Conservation (phyloP, 2,113 vertebrate species). For the Pseudopodoces humilis region DNA sequence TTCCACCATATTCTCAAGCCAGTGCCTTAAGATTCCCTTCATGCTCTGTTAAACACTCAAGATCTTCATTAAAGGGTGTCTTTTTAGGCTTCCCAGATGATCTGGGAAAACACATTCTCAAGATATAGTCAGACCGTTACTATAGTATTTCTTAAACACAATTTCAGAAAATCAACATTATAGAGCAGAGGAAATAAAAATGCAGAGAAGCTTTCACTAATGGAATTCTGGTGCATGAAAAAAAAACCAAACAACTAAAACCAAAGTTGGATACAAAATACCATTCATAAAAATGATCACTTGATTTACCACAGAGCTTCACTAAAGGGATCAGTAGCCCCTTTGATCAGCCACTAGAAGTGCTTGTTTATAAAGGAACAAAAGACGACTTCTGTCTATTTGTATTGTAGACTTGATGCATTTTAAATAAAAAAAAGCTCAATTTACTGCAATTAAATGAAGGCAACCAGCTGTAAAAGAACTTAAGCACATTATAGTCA, state of each 20-base stretch:
- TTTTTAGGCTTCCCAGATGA: neutral
- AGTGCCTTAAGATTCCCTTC: neutral
- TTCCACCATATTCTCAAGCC: neutral
- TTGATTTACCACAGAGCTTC: neutral
- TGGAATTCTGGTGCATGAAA: neutral
- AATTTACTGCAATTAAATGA: neutral
- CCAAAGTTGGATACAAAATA: neutral
- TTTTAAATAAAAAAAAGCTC: slow-evolving; percentile 18
- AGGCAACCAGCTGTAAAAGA: neutral
- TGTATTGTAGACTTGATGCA: neutral
- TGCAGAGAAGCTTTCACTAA: neutral
- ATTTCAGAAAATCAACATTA: neutral
- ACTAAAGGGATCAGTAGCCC: neutral
- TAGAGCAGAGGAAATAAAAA: neutral
- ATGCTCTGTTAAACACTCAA: neutral
- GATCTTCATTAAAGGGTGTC: neutral
- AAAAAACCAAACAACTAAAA: neutral
- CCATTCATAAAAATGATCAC: neutral
- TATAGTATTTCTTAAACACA: neutral
- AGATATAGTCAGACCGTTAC: neutral
- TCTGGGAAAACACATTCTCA: neutral
- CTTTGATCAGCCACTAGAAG: slow-evolving; percentile 29
- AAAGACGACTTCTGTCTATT: neutral
- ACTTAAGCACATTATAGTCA: neutral
- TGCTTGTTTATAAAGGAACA: slow-evolving; percentile 11